Evolutionary conservation across 2,113 vertebrate genomes (phyloP).

Genomic region (Pseudonaja textilis): DNA sequence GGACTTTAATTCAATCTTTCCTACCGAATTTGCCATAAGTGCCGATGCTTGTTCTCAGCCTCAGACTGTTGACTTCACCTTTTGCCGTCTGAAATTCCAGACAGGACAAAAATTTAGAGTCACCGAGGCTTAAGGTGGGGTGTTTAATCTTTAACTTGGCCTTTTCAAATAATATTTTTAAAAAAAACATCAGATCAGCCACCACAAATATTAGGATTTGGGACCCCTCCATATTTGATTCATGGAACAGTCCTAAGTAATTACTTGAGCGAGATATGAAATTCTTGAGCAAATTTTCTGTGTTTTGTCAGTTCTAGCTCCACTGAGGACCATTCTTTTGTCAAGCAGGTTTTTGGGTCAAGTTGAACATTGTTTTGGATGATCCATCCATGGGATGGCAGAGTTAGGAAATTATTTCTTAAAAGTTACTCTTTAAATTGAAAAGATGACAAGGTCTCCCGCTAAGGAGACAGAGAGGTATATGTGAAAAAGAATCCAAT

Average conservation of each 20-base stretch:
- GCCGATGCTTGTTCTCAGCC: background rate
- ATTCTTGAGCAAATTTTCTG: background rate
- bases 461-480: background rate
- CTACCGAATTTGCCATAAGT: background rate
- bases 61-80: background rate
- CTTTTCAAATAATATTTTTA: background rate
- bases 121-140: background rate
- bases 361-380: background rate
- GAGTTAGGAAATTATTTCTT: conserved; percentile 6
- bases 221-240: background rate
- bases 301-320: background rate
- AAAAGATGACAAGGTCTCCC: too few species aligned
- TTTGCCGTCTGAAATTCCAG: background rate
- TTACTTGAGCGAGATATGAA: background rate
- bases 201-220: background rate
- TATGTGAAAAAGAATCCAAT: background rate
- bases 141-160: background rate
- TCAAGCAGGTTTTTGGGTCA: background rate
- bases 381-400: background rate
- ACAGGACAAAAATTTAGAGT: background rate
- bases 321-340: background rate
- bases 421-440: background rate
- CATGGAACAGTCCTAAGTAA: background rate
- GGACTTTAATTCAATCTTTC: background rate
- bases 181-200: background rate